Conservation (phyloP, 1,140 invertebrate species). For the Trichonephila clavata region DNA sequence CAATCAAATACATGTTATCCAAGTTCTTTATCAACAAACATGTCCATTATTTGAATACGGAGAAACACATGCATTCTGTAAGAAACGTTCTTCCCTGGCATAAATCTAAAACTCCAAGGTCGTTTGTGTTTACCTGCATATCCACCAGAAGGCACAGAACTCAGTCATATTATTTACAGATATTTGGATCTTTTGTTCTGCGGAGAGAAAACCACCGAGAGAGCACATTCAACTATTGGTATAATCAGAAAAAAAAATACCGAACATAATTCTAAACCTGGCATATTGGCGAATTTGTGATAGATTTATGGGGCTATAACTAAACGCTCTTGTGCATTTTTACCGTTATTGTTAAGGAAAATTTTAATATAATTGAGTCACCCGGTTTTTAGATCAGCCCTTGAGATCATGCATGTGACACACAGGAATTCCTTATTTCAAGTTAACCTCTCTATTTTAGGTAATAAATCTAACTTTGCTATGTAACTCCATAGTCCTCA, state of each 20-base stretch:
- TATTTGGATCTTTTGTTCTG: not conserved
- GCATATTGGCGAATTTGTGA: not conserved
- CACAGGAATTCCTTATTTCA: not conserved
- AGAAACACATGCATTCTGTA: not conserved
- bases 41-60: not conserved
- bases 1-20: too few species aligned
- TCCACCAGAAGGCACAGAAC: not conserved
- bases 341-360: not conserved
- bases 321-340: slow-evolving; percentile 16
- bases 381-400: slow-evolving; percentile 1
- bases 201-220: not conserved
- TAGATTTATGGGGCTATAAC: not conserved
- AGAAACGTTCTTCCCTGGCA: not conserved
- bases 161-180: not conserved
- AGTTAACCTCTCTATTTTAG: not conserved
- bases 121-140: slow-evolving; percentile 11
- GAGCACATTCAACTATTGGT: not conserved
- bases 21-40: not conserved
- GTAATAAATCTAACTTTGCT: not conserved
- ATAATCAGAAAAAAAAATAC: not conserved
- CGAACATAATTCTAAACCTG: not conserved
- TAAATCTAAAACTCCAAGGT: not conserved
- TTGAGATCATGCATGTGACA: slow-evolving; percentile 37
- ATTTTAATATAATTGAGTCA: slow-evolving; percentile 17
- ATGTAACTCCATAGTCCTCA: not conserved